Evolutionary conservation across 2,888 invertebrate species (phyloP), one percentile per base, ranked within the genome.

Genomic region (Lasioglossum zephyrum): DNA sequence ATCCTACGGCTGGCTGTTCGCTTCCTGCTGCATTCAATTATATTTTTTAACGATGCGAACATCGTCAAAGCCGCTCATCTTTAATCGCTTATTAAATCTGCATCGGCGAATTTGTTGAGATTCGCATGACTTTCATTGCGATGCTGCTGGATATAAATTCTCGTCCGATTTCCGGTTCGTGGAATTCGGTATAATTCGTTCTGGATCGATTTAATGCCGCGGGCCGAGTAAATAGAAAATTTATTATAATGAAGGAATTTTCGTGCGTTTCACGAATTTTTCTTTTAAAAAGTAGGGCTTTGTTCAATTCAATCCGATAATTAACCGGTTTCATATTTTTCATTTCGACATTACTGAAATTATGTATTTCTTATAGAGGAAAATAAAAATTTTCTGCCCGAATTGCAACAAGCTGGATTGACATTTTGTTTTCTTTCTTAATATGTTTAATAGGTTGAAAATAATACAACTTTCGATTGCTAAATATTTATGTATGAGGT

Each of bases 21-120:
- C 63, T 63, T 63, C 31, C 63, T 31, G 63, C 31, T 63, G 16
- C 31, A 31, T 63, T 63, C 16, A 89, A 90, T 90, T 80, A 89
- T 89, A 88, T 90, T 90, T 89, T 63, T 63, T 63, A 63, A 63
- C 31, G 63, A 63, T 6, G 31, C 13, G 16, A 6, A 31, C 16
- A 31, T 5, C 16, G 31, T 63, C 63, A 31, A 63, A 63, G 4
- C 53, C 53, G 53, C 26, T 26, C 63, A 6, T 63, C 31, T 31
- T 63, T 63, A 63, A 63, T 31, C 16, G 26, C 13, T 63, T 31
- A 63, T 16, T 31, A 31, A 16, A 31, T 16, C 26, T 16, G 63
- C 63, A 63, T 31, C 63, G 16, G 16, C 63, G 16, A 63, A 16
- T 63, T 63, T 63, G 13, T 26, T 60, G 13, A 60, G 26, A 26